Percentiles rank a stretch among this genome's conserved stretches.
These are phyloP conservation scores for Trichoplusia ni DNA, from an alignment of 1,140 invertebrate genomes.

Conservation along the genomic window DNA sequence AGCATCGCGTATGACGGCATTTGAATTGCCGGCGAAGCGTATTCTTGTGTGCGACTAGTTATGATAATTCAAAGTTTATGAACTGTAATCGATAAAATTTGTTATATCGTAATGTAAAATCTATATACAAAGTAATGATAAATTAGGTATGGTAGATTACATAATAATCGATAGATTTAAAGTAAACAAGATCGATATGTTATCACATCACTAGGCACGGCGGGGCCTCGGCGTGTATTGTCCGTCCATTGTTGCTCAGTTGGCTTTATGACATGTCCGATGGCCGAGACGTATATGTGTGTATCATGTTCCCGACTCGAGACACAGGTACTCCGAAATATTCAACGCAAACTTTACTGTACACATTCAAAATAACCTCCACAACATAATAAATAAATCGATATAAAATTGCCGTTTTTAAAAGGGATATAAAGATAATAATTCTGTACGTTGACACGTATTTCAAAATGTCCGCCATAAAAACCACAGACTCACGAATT, in stretches of 20 bases:
- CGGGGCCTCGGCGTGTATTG: constrained; percentile 43
- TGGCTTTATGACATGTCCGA: constrained; percentile 44
- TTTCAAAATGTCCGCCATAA: not conserved
- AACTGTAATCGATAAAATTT: no score
- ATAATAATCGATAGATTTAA: constrained; percentile 7
- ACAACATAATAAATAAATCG: not conserved
- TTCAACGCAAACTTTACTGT: not conserved
- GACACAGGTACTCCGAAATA: not conserved
- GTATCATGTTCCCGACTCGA: not conserved
- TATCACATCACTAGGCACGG: constrained; percentile 41
- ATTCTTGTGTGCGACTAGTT: not conserved
- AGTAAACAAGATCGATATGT: constrained; percentile 5
- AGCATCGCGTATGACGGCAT: constrained; percentile 20
- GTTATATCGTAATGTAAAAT: no score
- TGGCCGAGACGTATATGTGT: not conserved
- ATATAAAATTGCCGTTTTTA: not conserved
- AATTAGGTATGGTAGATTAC: no score
- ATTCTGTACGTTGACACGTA: not conserved
- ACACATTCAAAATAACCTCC: not conserved
- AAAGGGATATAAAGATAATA: not conserved
- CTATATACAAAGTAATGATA: no score
- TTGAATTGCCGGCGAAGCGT: not conserved
- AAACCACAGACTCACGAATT: not conserved
- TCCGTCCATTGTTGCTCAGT: constrained; percentile 50
- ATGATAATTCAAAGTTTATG: constrained; percentile 10